Evolutionary conservation across 1,140 invertebrate species (phyloP).

Genomic region (Riptortus pedestris): DNA sequence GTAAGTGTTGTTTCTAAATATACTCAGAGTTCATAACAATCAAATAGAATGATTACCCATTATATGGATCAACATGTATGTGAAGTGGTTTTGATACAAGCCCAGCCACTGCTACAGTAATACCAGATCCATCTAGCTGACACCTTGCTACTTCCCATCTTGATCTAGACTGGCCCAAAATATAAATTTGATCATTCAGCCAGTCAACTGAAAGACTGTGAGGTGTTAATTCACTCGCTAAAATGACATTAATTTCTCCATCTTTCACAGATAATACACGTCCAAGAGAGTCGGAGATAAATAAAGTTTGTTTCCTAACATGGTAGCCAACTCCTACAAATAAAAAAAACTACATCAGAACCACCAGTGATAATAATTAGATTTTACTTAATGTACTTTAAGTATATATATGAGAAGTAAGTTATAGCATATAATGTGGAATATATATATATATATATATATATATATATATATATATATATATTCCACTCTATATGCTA

Average conservation of each 20-base stretch:
- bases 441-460: not conserved
- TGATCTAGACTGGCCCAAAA: conserved; percentile 52
- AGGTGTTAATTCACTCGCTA: conserved; percentile 41
- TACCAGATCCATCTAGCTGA: conserved; percentile 51
- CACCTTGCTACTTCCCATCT: conserved; percentile 63
- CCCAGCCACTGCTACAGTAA: conserved; percentile 54
- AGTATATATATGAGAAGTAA: too few relatives aligned
- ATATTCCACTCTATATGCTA: too few relatives aligned
- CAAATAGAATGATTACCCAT: conserved; percentile 73
- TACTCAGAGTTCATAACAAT: too few relatives aligned
- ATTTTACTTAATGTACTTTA: not conserved
- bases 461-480: not conserved
- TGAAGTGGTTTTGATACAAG: conserved; percentile 56
- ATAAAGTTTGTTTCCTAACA: conserved; percentile 54
- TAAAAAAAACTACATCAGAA: conserved; percentile 6
- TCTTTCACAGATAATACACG: conserved; percentile 31
- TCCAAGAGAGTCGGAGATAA: conserved; percentile 59
- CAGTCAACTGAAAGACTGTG: conserved; percentile 63
- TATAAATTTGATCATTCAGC: conserved; percentile 71
- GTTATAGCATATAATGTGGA: too few relatives aligned
- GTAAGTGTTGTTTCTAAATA: too few relatives aligned
- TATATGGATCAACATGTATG: conserved; percentile 82
- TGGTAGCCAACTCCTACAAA: conserved; percentile 62
- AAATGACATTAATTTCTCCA: conserved; percentile 13
- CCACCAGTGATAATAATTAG: conserved; percentile 22